Conservation (phyloP, 2,113 vertebrate genomes). For the Indicator maculatus region DNA sequence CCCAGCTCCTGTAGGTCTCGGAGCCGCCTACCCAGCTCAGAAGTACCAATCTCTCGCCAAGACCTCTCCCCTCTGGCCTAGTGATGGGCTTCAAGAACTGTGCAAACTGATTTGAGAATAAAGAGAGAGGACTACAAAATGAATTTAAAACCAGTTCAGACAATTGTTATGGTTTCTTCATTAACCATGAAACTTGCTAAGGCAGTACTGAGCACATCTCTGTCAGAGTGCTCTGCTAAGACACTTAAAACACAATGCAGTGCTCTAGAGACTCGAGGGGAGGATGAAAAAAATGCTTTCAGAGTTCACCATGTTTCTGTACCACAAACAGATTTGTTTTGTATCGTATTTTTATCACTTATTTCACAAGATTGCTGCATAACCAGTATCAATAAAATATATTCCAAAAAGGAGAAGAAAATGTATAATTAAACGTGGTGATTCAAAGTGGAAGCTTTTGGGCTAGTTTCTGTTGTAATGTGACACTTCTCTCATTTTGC, state of each 20-base stretch:
- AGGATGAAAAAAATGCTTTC: slow-evolving; percentile 52
- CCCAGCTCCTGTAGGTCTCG: slow-evolving; percentile 58
- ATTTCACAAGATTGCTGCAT: slow-evolving; percentile 58
- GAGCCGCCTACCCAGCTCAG: slow-evolving; percentile 67
- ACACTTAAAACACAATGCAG: slow-evolving; percentile 57
- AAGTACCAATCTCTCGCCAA: slow-evolving; percentile 68
- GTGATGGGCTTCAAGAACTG: slow-evolving; percentile 75
- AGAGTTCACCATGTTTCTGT: slow-evolving; percentile 68
- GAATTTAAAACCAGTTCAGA: slow-evolving; percentile 34
- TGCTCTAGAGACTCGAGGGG: slow-evolving; percentile 70
- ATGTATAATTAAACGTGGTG: slow-evolving; percentile 31
- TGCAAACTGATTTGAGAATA: slow-evolving; percentile 74
- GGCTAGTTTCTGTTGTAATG: slow-evolving; percentile 74
- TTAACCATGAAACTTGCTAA: slow-evolving; percentile 57
- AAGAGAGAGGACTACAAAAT: slow-evolving; percentile 72
- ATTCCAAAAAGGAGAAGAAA: slow-evolving; percentile 31
- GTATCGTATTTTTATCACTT: slow-evolving; percentile 73
- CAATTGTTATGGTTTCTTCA: slow-evolving; percentile 62
- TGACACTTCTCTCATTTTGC: slow-evolving; percentile 68
- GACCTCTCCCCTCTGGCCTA: slow-evolving; percentile 69
- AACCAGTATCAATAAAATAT: slow-evolving; percentile 74
- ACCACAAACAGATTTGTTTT: slow-evolving; percentile 63
- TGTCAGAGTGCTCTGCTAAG: slow-evolving; percentile 61
- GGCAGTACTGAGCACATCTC: neutral
- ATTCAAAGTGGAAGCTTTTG: slow-evolving; percentile 54